Percentiles rank a stretch among this genome's conserved stretches.
Conservation (phyloP, 2,797 vertebrate genomes). For the Pseudomugil gertrudae region DNA sequence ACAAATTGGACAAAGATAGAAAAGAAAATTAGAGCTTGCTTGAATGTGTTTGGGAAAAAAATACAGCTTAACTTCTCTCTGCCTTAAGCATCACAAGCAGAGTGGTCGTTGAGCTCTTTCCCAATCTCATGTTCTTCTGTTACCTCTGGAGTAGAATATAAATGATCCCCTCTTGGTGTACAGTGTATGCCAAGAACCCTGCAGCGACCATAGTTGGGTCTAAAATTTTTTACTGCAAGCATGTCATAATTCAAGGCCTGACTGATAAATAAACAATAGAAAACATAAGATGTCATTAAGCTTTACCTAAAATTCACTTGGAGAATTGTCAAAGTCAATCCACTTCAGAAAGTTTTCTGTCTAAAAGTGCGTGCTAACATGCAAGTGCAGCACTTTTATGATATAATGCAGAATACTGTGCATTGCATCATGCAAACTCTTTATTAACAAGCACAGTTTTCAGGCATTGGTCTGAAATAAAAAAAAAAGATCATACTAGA, state of each 20-base stretch:
- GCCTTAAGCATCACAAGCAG: slow-evolving; percentile 79
- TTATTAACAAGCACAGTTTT: background rate
- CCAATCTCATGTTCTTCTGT: slow-evolving; percentile 85
- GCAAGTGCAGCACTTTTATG: background rate
- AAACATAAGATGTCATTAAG: slow-evolving; percentile 58
- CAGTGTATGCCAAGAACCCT: slow-evolving; percentile 81
- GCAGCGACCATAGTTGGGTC: slow-evolving; percentile 79
- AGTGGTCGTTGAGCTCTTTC: slow-evolving; percentile 84
- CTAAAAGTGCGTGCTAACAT: slow-evolving; percentile 1
- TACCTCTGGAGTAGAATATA: slow-evolving; percentile 87
- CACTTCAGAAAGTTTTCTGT: slow-evolving; percentile 10
- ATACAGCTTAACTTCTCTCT: slow-evolving; percentile 74
- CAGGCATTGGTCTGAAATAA: background rate
- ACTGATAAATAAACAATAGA: slow-evolving; percentile 83
- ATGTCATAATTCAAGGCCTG: slow-evolving; percentile 77
- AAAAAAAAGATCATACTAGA: background rate
- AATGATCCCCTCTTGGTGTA: slow-evolving; percentile 82
- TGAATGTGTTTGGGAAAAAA: slow-evolving; percentile 69
- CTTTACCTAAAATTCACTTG: slow-evolving; percentile 68
- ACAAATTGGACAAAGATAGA: slow-evolving; percentile 35
- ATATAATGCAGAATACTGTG: background rate
- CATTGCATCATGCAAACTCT: too few species aligned
- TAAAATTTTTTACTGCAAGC: slow-evolving; percentile 81
- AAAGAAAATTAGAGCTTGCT: slow-evolving; percentile 71
- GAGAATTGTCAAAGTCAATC: slow-evolving; percentile 53